Percentiles rank a stretch among this genome's conserved stretches.
phyloP scores from a whole-genome alignment of 2,888 invertebrate genomes.

The Parnassius orleans region DNA sequence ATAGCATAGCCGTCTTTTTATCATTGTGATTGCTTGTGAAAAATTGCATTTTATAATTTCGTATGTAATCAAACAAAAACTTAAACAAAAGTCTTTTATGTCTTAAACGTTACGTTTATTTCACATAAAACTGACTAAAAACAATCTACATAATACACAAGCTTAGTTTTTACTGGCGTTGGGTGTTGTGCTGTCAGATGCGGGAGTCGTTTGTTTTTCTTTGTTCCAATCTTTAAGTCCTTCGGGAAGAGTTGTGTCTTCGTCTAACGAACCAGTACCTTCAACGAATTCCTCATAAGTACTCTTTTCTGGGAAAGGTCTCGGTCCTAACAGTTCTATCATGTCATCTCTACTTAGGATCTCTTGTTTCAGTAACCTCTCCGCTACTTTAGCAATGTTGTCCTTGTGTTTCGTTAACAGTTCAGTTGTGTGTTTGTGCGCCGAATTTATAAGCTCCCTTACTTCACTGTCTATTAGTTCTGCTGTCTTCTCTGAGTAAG shows the following conservation, averaged over 20 bases:
- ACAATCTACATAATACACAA: conserved; percentile 46
- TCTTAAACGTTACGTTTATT: conserved; percentile 70
- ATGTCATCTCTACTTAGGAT: conserved; percentile 97
- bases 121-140: conserved; percentile 63
- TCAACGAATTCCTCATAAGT: conserved; percentile 99
- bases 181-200: conserved; percentile 53
- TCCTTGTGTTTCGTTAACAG: conserved; percentile 90
- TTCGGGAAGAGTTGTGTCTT: conserved; percentile 96
- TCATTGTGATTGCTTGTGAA: conserved; percentile 6
- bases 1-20: neutral
- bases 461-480: conserved; percentile 98
- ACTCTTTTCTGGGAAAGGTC: conserved; percentile 99
- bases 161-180: conserved; percentile 59
- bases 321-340: conserved; percentile 95
- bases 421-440: conserved; percentile 89
- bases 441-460: conserved; percentile 70
- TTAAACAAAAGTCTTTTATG: conserved; percentile 54
- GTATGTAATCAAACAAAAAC: conserved; percentile 2
- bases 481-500: conserved; percentile 98
- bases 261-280: conserved; percentile 98
- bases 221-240: conserved; percentile 98
- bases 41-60: neutral
- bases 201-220: conserved; percentile 64
- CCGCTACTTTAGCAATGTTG: conserved; percentile 93
- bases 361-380: conserved; percentile 95